A percentile compares a stretch with the other conserved stretches of the same genome.
Conservation (phyloP, 2,888 invertebrate species). For the Phrixothrix hirtus region DNA sequence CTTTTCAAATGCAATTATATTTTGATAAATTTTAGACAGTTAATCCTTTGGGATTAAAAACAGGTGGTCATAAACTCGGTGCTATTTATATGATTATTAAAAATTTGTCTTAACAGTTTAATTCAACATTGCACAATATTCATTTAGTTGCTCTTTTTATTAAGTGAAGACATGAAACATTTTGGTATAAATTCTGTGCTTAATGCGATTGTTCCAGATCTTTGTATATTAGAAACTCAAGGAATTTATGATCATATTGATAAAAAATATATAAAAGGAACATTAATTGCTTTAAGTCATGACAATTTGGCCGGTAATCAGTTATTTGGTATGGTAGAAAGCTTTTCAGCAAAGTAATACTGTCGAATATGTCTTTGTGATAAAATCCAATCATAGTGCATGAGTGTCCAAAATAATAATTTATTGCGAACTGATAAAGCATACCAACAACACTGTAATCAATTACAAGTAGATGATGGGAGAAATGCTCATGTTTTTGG, state of each 20-base stretch:
- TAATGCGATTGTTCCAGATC: slow-evolving; percentile 1
- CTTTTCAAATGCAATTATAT: slow-evolving; percentile 16
- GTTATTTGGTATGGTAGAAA: slow-evolving; percentile 34
- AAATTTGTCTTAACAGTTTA: slow-evolving; percentile 25
- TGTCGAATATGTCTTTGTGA: slow-evolving; percentile 32
- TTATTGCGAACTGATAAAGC: not conserved
- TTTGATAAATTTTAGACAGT: slow-evolving; percentile 26
- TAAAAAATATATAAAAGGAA: slow-evolving; percentile 13
- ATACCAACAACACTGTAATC: not conserved
- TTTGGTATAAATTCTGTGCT: slow-evolving; percentile 9
- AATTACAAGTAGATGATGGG: not conserved
- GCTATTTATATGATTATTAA: slow-evolving; percentile 17
- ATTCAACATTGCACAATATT: slow-evolving; percentile 24
- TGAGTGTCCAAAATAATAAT: slow-evolving; percentile 2
- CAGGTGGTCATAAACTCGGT: slow-evolving; percentile 24
- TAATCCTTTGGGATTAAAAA: slow-evolving; percentile 25
- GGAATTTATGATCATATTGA: not conserved
- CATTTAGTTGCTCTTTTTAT: slow-evolving; percentile 29
- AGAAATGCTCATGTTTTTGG: slow-evolving; percentile 19
- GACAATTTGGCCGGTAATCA: slow-evolving; percentile 33
- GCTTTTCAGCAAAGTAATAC: slow-evolving; percentile 30
- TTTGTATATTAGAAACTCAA: slow-evolving; percentile 2
- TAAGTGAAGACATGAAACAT: slow-evolving; percentile 2
- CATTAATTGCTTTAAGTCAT: slow-evolving; percentile 22
- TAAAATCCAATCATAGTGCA: slow-evolving; percentile 11